Percentiles rank a stretch among this genome's conserved stretches.
Conservation (phyloP, 64 coral and sea anemone species). For the Cladopsammia gracilis region DNA sequence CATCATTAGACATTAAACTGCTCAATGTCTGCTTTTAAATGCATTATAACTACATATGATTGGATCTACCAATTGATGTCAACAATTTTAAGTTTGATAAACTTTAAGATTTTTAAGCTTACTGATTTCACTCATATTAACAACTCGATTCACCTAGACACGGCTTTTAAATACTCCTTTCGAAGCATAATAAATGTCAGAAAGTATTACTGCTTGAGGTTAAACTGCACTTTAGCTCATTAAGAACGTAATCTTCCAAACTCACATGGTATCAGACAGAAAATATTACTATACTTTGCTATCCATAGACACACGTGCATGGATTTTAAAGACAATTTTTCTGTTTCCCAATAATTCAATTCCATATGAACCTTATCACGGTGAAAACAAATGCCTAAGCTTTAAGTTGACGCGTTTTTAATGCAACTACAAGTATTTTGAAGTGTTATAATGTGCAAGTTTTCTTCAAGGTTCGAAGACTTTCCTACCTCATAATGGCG, state of each 20-base stretch:
- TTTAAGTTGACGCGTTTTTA: slow-evolving; percentile 9
- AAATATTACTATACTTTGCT: neutral
- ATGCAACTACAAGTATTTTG: neutral
- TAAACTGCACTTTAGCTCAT: too few relatives aligned
- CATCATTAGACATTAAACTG: too few relatives aligned
- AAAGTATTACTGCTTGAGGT: too few relatives aligned
- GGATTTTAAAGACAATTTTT: neutral
- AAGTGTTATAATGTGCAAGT: neutral
- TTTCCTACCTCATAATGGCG: slow-evolving; percentile 97
- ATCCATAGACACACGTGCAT: neutral
- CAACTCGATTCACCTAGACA: too few relatives aligned
- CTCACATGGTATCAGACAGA: neutral
- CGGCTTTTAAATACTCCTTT: too few relatives aligned
- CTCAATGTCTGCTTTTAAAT: too few relatives aligned
- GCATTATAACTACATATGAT: too few relatives aligned
- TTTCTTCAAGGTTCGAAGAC: neutral
- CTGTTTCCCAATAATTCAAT: neutral
- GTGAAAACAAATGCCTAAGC: neutral
- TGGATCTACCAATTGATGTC: too few relatives aligned
- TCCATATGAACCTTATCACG: neutral
- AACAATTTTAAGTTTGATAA: too few relatives aligned
- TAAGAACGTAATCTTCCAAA: neutral
- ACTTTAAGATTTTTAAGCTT: too few relatives aligned
- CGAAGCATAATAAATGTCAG: too few relatives aligned
- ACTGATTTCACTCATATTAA: too few relatives aligned